Evolutionary conservation across 2,888 invertebrate genomes (phyloP), one percentile per base, ranked within the genome.

Genomic region (Lycophotia porphyrea): DNA sequence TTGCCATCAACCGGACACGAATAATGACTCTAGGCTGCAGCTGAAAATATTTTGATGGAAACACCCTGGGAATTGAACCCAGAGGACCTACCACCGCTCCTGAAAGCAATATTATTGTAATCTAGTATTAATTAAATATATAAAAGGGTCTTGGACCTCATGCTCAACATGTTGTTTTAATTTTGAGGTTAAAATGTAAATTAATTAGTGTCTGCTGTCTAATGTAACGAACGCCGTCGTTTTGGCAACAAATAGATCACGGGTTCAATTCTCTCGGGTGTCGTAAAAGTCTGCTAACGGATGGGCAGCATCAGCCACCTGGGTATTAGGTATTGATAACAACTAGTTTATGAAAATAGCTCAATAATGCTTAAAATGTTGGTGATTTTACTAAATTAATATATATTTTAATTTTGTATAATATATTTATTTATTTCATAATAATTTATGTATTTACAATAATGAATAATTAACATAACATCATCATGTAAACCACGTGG

Each of bases 161-260:
- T 34, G 31, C 7, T 61, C 34, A 13, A 7, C 11, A 21, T 8
- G 5, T n/a, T n/a, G n/a, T 42, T 58, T 60, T 36, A 36, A 47
- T 34, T n/a, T 18, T 27, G 21, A 21, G 21, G 24, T 44, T 21
- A 27, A 63, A 71, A 71, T 64, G 58, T 47, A 71, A 74, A 74
- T 74, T 71, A 71, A 74, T 79, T 84, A 61, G 67, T 64, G 44
- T 52, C 4, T 3, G 42, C 44, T 52, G 72, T 63, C 44, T 60
- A 71, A 73, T 34, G 47, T 79, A 74, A 73, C 64, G 39, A 68
- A 83, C 42, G 36, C 24, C 27, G 52, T 69, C 65, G 84, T 75
- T 81, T 74, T 68, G 47, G 69, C 39, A 68, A 77, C 67, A 82
- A 77, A 64, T 67, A 9, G 61, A 82, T 84, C 84, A 64, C 60